phyloP scores from a whole-genome alignment of 2,888 invertebrate species.

The Eueremaeus valkanovi region DNA sequence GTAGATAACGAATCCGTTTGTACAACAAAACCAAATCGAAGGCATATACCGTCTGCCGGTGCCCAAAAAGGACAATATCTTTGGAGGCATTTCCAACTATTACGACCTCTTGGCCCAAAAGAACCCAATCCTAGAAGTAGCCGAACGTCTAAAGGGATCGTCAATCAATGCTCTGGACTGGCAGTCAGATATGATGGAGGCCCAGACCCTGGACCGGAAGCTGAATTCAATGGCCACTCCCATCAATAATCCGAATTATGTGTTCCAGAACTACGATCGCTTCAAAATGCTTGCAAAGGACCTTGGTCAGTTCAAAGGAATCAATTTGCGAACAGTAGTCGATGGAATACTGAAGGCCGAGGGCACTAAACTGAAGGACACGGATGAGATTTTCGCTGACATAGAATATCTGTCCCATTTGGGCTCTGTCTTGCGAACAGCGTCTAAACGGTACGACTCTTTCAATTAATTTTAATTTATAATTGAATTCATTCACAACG shows the following conservation, averaged over 20 bases:
- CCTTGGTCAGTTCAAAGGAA: not conserved
- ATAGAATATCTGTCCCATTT: constrained; percentile 21
- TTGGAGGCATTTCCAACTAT: not conserved
- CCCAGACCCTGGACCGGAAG: not conserved
- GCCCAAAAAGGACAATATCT: not conserved
- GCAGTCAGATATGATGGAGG: not conserved
- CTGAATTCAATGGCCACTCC: not conserved
- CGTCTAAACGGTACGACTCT: not conserved
- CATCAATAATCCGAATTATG: not conserved
- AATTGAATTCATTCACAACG: not conserved
- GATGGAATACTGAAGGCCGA: not conserved
- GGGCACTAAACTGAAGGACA: not conserved
- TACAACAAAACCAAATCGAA: not conserved
- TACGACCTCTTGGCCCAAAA: not conserved
- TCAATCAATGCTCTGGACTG: not conserved
- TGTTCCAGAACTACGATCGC: not conserved
- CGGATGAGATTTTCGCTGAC: constrained; percentile 20
- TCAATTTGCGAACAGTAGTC: not conserved
- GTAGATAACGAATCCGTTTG: not conserved
- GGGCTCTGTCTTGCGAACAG: not conserved
- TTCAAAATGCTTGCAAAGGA: not conserved
- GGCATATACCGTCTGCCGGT: not conserved
- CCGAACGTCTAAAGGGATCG: not conserved
- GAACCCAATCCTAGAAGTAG: not conserved
- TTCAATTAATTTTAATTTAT: not conserved